Percentiles rank a stretch among this genome's conserved stretches.
These are phyloP conservation scores for Propithecus deckenii DNA, from an alignment of 2,797 vertebrate species.

Conservation along the genomic window DNA sequence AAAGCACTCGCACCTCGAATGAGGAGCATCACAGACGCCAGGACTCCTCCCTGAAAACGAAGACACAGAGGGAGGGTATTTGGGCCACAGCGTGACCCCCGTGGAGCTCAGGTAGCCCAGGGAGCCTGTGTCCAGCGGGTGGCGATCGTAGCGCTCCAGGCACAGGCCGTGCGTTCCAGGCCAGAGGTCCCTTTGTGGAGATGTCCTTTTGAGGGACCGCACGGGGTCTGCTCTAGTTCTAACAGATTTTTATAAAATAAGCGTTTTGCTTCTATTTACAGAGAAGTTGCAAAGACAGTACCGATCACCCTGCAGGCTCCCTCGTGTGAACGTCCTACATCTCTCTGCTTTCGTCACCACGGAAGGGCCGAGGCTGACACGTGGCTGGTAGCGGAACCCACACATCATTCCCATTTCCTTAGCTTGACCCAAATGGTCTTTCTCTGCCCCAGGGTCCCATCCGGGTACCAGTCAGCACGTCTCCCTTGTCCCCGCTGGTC, in stretches of 20 bases:
- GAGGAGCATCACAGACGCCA: not conserved
- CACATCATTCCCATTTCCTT: not conserved
- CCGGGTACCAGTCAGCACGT: not conserved
- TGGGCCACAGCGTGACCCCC: fast-evolving
- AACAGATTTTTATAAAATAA: not conserved
- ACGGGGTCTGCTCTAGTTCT: not conserved
- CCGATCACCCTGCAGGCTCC: fast-evolving
- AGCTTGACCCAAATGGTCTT: not conserved
- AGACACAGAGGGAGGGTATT: not conserved
- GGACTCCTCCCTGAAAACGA: not conserved
- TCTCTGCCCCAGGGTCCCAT: not conserved
- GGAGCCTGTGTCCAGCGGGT: not conserved
- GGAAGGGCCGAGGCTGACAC: fast-evolving
- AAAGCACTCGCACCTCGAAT: not conserved
- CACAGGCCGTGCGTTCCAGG: not conserved
- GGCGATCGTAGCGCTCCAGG: too few species aligned
- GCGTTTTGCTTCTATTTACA: not conserved
- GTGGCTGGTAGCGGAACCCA: fast-evolving
- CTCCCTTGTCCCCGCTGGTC: not conserved
- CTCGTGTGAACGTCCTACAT: not conserved
- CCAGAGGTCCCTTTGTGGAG: not conserved
- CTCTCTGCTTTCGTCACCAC: not conserved
- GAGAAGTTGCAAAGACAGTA: not conserved
- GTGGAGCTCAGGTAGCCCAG: fast-evolving
- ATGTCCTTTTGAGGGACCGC: not conserved